Evolutionary conservation across 2,113 vertebrate genomes (phyloP).

Genomic region (Gasterosteus aculeatus): DNA sequence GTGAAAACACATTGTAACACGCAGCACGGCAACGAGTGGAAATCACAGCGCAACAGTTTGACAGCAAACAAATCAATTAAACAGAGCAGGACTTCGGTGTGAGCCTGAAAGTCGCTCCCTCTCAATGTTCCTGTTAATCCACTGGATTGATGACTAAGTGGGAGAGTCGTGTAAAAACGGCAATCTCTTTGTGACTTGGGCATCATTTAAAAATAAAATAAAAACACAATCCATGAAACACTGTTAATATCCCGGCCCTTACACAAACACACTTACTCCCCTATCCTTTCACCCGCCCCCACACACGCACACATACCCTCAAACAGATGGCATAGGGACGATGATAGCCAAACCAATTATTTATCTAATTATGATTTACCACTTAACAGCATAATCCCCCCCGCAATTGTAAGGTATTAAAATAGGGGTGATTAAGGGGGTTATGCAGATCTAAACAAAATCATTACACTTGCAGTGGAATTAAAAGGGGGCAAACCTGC

Average conservation of each 20-base stretch:
- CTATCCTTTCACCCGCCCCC: constrained; percentile 20
- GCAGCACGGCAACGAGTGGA: constrained; percentile 11
- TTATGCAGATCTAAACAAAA: constrained; percentile 86
- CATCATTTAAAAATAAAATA: constrained; percentile 10
- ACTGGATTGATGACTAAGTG: background rate
- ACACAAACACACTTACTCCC: background rate
- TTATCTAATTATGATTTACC: constrained; percentile 99
- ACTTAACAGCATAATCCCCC: constrained; percentile 94
- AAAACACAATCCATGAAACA: constrained; percentile 31
- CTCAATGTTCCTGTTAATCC: constrained; percentile 5
- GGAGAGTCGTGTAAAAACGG: constrained; percentile 1
- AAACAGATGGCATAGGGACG: constrained; percentile 92
- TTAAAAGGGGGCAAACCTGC: constrained; percentile 67
- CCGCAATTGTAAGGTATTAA: constrained; percentile 91
- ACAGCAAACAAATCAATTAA: constrained; percentile 25
- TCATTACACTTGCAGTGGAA: constrained; percentile 76
- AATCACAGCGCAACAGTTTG: constrained; percentile 7
- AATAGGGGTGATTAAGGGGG: constrained; percentile 90
- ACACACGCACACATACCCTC: constrained; percentile 68
- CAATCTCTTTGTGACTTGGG: constrained; percentile 2
- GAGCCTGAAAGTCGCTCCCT: constrained; percentile 23
- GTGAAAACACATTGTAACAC: constrained; percentile 20
- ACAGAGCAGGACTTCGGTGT: constrained; percentile 18
- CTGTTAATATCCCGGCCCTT: constrained; percentile 10
- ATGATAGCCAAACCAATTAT: constrained; percentile 95